Evolutionary conservation across 2,888 invertebrate genomes (phyloP).

Genomic region (Nomada ruficornis): DNA sequence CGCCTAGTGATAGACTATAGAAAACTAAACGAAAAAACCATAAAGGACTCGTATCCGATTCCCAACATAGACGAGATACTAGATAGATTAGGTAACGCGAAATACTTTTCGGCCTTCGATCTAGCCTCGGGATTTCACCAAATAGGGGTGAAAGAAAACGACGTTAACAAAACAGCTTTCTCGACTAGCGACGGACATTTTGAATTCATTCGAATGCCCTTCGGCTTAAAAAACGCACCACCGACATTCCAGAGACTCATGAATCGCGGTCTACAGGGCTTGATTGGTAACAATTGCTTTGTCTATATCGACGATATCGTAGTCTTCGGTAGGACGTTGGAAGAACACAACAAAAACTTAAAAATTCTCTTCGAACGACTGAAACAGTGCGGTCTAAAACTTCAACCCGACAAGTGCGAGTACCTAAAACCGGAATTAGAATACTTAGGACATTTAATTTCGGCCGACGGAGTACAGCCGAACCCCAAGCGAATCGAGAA

Average conservation of each 20-base stretch:
- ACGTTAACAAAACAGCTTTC: slow-evolving; percentile 57
- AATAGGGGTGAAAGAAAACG: slow-evolving; percentile 14
- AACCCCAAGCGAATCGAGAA: slow-evolving; percentile 3
- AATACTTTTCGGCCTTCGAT: slow-evolving; percentile 13
- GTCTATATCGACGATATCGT: slow-evolving; percentile 11
- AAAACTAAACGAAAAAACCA: background rate
- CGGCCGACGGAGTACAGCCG: background rate
- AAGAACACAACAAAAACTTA: slow-evolving; percentile 24
- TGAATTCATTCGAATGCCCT: slow-evolving; percentile 57
- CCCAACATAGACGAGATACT: slow-evolving; percentile 1
- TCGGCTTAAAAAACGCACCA: slow-evolving; percentile 18
- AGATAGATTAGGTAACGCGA: background rate
- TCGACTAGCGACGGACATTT: slow-evolving; percentile 52
- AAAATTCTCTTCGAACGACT: slow-evolving; percentile 14
- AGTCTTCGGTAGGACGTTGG: slow-evolving; percentile 6
- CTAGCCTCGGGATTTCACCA: slow-evolving; percentile 21
- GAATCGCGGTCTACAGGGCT: slow-evolving; percentile 19
- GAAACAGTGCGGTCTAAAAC: background rate
- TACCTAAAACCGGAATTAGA: slow-evolving; percentile 21
- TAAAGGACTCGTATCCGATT: background rate
- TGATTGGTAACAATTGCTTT: slow-evolving; percentile 1
- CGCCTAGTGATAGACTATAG: background rate
- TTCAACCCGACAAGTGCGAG: slow-evolving; percentile 38
- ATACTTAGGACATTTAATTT: slow-evolving; percentile 27
- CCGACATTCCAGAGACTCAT: slow-evolving; percentile 23